These are phyloP conservation scores for Propithecus deckenii DNA, from an alignment of 2,797 vertebrate species.

Conservation along the genomic window DNA sequence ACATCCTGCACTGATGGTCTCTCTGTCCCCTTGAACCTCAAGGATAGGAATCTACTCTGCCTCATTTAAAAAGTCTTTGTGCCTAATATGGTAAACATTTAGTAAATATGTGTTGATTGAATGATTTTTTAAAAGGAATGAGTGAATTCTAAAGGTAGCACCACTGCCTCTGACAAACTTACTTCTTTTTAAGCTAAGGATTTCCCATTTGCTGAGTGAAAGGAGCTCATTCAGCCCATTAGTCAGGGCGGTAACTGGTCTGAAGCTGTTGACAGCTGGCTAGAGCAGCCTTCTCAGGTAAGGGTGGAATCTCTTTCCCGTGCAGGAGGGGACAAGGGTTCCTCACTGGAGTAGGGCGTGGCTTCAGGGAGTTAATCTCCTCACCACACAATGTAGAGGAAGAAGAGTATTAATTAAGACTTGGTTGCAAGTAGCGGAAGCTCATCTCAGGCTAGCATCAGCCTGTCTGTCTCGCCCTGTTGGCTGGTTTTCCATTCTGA, in stretches of 20 bases:
- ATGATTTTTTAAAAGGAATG: not conserved
- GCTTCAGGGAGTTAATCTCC: not conserved
- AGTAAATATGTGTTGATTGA: not conserved
- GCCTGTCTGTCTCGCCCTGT: not conserved
- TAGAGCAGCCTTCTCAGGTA: too few relatives aligned
- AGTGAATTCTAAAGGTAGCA: not conserved
- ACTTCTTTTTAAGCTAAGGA: not conserved
- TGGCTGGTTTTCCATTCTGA: not conserved
- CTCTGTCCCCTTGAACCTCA: not conserved
- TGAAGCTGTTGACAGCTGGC: not conserved
- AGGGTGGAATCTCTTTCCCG: not conserved
- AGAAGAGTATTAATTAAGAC: not conserved
- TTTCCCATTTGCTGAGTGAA: not conserved
- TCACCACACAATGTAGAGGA: not conserved
- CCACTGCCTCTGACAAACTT: not conserved
- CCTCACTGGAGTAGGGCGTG: not conserved
- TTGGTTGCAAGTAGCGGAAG: too few relatives aligned
- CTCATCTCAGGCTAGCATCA: fast-evolving
- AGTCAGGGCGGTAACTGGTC: not conserved
- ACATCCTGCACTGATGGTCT: fast-evolving
- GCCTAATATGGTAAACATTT: not conserved
- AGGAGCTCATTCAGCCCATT: not conserved
- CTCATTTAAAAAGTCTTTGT: not conserved
- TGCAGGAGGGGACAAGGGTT: not conserved
- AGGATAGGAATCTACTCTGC: not conserved